Evolutionary conservation across 2,113 vertebrate genomes (phyloP).

Genomic region (Spizaetus ornatus): DNA sequence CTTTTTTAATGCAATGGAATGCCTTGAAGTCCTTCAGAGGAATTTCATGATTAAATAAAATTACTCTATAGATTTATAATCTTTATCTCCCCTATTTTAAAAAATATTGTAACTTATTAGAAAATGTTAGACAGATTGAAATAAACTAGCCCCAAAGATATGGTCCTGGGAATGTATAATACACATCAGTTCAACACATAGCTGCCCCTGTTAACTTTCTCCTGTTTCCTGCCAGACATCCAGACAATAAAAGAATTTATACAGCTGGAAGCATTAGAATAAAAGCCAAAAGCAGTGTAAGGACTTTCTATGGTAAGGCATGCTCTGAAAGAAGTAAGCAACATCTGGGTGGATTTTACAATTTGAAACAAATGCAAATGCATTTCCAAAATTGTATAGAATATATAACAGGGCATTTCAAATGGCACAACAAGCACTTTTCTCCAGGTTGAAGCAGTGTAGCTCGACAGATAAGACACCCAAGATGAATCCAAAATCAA

Average conservation of each 20-base stretch:
- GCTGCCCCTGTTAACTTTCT: constrained; percentile 77
- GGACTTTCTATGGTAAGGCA: constrained; percentile 70
- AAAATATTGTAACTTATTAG: constrained; percentile 26
- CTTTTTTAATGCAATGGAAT: constrained; percentile 1
- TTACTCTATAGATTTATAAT: background rate
- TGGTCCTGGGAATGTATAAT: constrained; percentile 66
- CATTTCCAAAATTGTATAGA: constrained; percentile 62
- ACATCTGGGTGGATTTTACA: constrained; percentile 77
- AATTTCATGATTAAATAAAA: background rate
- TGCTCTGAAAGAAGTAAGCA: constrained; percentile 65
- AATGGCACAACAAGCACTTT: constrained; percentile 7
- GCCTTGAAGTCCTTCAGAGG: background rate
- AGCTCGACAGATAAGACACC: background rate
- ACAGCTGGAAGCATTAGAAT: constrained; percentile 82
- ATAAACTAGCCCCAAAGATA: constrained; percentile 48
- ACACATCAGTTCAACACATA: constrained; percentile 72
- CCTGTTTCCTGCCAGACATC: constrained; percentile 83
- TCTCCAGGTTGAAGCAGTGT: background rate
- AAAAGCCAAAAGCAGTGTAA: constrained; percentile 79
- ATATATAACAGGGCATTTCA: constrained; percentile 43
- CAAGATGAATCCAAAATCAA: background rate
- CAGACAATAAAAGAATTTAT: constrained; percentile 90
- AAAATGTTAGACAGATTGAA: constrained; percentile 34
- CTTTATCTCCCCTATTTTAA: constrained; percentile 27
- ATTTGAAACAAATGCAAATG: constrained; percentile 74